Conservation (phyloP, 2,888 invertebrate genomes). For the Hirtodrosophila confusa region DNA sequence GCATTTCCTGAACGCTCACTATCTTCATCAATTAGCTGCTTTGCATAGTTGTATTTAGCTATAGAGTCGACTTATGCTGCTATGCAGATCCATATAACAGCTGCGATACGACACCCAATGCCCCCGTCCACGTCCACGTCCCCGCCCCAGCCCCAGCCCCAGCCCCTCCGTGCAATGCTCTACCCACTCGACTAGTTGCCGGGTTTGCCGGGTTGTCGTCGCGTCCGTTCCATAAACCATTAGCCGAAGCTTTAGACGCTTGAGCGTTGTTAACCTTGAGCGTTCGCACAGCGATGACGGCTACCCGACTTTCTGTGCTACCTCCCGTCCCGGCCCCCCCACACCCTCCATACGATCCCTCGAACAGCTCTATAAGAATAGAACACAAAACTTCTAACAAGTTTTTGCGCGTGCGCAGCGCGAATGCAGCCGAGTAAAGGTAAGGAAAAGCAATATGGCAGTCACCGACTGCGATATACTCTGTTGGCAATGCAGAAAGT, state of each 20-base stretch:
- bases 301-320: slow-evolving; percentile 32
- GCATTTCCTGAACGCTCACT: too few relatives aligned
- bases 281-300: slow-evolving; percentile 38
- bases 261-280: slow-evolving; percentile 65
- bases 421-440: slow-evolving; percentile 47
- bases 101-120: slow-evolving; percentile 22
- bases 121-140: too few relatives aligned
- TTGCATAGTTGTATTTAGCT: not conserved
- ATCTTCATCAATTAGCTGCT: too few relatives aligned
- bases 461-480: not conserved
- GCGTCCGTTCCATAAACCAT: slow-evolving; percentile 17
- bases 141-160: too few relatives aligned
- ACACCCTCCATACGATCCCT: not conserved
- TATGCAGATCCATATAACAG: not conserved
- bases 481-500: too few relatives aligned
- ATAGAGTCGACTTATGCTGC: slow-evolving; percentile 6
- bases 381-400: slow-evolving; percentile 61
- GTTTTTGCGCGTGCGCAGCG: slow-evolving; percentile 68
- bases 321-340: not conserved
- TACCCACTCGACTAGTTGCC: slow-evolving; percentile 25
- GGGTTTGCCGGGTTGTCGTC: slow-evolving; percentile 21
- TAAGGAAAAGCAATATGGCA: slow-evolving; percentile 1
- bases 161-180: not conserved
- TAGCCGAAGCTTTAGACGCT: slow-evolving; percentile 27
- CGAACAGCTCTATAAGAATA: slow-evolving; percentile 35